phyloP scores from a whole-genome alignment of 2,888 invertebrate species.

The Neoascia interrupta region DNA sequence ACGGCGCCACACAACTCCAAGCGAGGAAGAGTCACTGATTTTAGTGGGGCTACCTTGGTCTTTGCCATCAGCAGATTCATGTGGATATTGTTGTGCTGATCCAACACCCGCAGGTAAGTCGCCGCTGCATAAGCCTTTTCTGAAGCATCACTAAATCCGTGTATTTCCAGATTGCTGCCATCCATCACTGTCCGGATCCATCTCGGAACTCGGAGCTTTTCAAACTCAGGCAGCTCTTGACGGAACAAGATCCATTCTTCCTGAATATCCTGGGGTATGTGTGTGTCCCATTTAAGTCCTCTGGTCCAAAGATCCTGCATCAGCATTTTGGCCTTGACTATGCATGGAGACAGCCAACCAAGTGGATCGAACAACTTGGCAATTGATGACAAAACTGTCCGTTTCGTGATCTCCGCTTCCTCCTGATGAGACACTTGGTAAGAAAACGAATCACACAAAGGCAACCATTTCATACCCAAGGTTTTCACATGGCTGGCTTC shows the following conservation, averaged over 20 bases:
- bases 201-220: background rate
- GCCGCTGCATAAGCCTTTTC: background rate
- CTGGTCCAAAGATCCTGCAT: constrained; percentile 54
- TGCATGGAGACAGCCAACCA: constrained; percentile 50
- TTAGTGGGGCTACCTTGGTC: background rate
- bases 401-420: constrained; percentile 12
- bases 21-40: background rate
- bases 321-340: constrained; percentile 46
- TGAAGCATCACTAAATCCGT: constrained; percentile 47
- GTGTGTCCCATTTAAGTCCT: constrained; percentile 37
- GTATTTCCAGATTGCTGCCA: background rate
- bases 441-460: constrained; percentile 17
- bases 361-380: constrained; percentile 60
- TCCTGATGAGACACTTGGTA: background rate
- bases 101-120: background rate
- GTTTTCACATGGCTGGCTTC: constrained; percentile 15
- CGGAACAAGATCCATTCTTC: background rate
- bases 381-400: constrained; percentile 38
- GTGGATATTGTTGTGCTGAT: background rate
- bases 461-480: constrained; percentile 32
- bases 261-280: background rate
- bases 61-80: background rate
- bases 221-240: background rate
- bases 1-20: background rate
- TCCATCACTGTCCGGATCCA: background rate